A percentile compares a stretch with the other conserved stretches of the same genome.
Conservation (phyloP, 2,888 invertebrate genomes). For the Malachius bipustulatus region DNA sequence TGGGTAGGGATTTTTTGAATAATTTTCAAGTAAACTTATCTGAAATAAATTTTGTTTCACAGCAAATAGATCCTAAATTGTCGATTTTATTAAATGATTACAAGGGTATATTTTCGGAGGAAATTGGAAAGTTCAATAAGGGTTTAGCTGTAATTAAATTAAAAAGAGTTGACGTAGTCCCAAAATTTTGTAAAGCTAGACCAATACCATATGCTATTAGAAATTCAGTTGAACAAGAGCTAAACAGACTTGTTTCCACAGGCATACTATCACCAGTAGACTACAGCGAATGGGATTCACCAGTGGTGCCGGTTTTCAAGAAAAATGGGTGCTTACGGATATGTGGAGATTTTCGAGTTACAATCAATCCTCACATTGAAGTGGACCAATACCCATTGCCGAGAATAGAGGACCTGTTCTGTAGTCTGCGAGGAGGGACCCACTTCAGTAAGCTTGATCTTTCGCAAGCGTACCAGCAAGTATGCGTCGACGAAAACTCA, state of each 20-base stretch:
- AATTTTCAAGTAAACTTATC: slow-evolving; percentile 6
- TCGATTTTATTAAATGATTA: slow-evolving; percentile 8
- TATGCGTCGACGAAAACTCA: neutral
- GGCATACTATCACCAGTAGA: slow-evolving; percentile 14
- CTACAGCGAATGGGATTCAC: slow-evolving; percentile 11
- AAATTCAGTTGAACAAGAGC: slow-evolving; percentile 9
- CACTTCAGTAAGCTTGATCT: slow-evolving; percentile 22
- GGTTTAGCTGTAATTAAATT: slow-evolving; percentile 7
- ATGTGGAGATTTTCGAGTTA: too few relatives aligned
- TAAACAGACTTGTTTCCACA: slow-evolving; percentile 12
- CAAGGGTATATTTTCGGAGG: slow-evolving; percentile 11
- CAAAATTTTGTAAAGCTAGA: slow-evolving; percentile 10
- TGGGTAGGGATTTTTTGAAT: slow-evolving; percentile 10
- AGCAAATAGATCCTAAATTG: slow-evolving; percentile 2
- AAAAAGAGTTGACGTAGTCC: slow-evolving; percentile 6
- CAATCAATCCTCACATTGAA: slow-evolving; percentile 23
- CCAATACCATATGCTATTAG: slow-evolving; percentile 9
- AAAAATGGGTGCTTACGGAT: too few relatives aligned
- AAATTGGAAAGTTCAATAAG: slow-evolving; percentile 14
- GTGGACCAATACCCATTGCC: slow-evolving; percentile 21
- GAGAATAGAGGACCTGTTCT: slow-evolving; percentile 20
- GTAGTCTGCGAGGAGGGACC: slow-evolving; percentile 18
- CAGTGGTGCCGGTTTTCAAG: too few relatives aligned
- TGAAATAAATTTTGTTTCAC: too few relatives aligned
- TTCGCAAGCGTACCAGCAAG: slow-evolving; percentile 7